A percentile compares a stretch with the other conserved stretches of the same genome.
Evolutionary conservation across 2,888 invertebrate genomes (phyloP).

Genomic region (Therioaphis trifolii): DNA sequence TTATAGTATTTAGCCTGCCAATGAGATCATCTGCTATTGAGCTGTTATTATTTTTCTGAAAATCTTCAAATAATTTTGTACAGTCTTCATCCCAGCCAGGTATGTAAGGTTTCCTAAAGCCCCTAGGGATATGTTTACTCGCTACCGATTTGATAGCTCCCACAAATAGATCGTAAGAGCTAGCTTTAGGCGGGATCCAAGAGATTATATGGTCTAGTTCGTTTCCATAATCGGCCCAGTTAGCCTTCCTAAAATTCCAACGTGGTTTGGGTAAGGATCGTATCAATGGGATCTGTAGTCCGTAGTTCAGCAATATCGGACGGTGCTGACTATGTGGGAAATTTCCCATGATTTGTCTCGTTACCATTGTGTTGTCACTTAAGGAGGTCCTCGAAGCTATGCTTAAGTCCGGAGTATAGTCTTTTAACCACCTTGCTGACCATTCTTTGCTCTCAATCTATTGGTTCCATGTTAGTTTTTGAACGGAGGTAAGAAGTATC

Average conservation of each 20-base stretch:
- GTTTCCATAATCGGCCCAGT: background rate
- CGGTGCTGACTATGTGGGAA: conserved; percentile 29
- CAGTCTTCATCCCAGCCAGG: background rate
- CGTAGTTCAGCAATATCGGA: background rate
- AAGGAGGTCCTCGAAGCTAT: background rate
- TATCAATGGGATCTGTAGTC: conserved; percentile 23
- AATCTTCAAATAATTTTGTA: conserved; percentile 11
- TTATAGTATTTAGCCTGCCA: conserved; percentile 2
- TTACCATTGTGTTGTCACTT: background rate
- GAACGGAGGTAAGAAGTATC: too few relatives aligned
- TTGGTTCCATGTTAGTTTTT: too few relatives aligned
- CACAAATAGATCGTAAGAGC: background rate
- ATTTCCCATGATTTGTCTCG: background rate
- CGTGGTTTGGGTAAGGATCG: conserved; percentile 5
- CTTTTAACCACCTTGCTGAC: conserved; percentile 33
- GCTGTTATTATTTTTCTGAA: conserved; percentile 21
- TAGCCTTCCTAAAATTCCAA: conserved; percentile 34
- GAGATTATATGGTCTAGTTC: background rate
- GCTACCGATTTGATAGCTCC: background rate
- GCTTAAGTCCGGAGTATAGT: conserved; percentile 26
- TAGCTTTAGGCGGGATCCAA: conserved; percentile 10
- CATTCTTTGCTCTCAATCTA: too few relatives aligned
- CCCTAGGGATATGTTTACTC: background rate
- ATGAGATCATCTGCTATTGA: background rate
- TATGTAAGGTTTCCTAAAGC: conserved; percentile 15